These are phyloP conservation scores for Mustela nigripes DNA, from an alignment of 2,113 vertebrate species.

Conservation along the genomic window DNA sequence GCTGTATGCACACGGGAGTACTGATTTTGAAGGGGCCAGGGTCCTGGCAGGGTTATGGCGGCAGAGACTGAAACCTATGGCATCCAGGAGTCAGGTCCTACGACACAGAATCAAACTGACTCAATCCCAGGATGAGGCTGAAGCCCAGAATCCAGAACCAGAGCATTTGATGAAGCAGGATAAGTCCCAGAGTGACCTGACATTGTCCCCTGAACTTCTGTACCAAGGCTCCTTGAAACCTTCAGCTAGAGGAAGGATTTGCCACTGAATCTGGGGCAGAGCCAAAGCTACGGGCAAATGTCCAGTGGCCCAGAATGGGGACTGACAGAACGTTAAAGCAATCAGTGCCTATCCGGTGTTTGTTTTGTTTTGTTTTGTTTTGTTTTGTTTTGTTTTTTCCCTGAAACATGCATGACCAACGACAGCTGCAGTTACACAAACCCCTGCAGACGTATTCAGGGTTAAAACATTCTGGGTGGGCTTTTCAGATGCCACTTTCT, in stretches of 20 bases:
- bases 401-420: neutral
- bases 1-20: neutral
- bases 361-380: neutral
- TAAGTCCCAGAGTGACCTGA: neutral
- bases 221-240: neutral
- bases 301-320: neutral
- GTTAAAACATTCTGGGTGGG: neutral
- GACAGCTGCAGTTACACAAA: neutral
- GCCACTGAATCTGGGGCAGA: neutral
- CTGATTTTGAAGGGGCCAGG: neutral
- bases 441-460: neutral
- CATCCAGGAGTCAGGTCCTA: neutral
- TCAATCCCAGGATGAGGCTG: neutral
- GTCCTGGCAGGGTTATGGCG: neutral
- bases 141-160: slow-evolving; percentile 15
- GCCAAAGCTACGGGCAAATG: neutral
- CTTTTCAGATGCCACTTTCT: neutral
- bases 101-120: neutral
- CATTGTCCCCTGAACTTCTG: neutral
- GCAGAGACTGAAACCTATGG: neutral
- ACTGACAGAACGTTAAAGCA: neutral
- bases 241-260: neutral
- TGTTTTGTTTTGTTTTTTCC: neutral
- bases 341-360: neutral
- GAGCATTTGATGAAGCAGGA: neutral